These are phyloP conservation scores for Torymus texanus DNA, from an alignment of 2,888 invertebrate species.

Conservation along the genomic window DNA sequence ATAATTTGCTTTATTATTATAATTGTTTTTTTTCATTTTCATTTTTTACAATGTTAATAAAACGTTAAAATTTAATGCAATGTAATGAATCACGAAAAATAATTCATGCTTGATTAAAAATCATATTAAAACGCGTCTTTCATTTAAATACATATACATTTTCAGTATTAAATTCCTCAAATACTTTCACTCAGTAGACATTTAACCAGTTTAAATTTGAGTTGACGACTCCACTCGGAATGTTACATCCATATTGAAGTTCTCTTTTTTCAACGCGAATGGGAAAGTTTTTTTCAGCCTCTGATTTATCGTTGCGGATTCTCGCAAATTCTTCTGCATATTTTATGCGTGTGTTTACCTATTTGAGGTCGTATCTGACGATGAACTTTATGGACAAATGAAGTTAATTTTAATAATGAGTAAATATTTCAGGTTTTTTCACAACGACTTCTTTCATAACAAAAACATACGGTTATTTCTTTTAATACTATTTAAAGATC, in stretches of 20 bases:
- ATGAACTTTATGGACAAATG: neutral
- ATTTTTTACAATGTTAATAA: too few species aligned
- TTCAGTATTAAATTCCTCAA: neutral
- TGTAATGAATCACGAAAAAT: too few species aligned
- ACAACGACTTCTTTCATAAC: neutral
- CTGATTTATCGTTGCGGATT: constrained; percentile 27
- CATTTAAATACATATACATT: too few species aligned
- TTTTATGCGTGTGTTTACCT: constrained; percentile 21
- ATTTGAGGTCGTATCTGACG: neutral
- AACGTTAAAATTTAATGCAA: too few species aligned
- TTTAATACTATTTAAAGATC: too few species aligned
- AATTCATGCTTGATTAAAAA: too few species aligned
- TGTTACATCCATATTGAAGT: neutral
- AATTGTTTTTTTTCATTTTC: too few species aligned
- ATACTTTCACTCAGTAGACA: neutral
- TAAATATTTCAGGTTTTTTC: constrained; percentile 1
- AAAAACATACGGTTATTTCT: too few species aligned
- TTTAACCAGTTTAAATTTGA: neutral
- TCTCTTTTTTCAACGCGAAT: neutral
- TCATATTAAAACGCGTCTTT: too few species aligned
- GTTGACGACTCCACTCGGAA: neutral
- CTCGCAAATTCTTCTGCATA: constrained; percentile 8
- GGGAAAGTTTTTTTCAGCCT: neutral
- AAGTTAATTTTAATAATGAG: constrained; percentile 21
- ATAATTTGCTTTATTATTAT: too few species aligned